Evolutionary conservation across 2,888 invertebrate genomes (phyloP), one percentile per base, ranked within the genome.

Genomic region (Xestoiulus laeticollis): DNA sequence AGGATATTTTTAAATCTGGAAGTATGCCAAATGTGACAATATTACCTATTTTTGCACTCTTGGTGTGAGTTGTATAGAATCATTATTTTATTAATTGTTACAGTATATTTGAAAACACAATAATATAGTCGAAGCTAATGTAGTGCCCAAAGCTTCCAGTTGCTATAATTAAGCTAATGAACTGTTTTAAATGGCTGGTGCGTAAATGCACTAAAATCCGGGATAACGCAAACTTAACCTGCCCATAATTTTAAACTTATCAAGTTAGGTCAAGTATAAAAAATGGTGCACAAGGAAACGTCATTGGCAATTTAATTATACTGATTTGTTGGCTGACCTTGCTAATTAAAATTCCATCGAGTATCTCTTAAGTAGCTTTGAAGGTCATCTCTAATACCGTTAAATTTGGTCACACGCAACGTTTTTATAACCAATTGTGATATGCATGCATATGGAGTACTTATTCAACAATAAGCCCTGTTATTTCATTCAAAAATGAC

Each of bases 291-390:
- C 68, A 22, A 30, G 78, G 78, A 14, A 78, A 30, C 26, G 26
- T 30, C 68, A 30, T 22, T 30, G 0, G 26, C 16, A 30, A 30
- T 30, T 78, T 30, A 78, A 78, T 30, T 12, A 16, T 30, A 14
- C 78, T 78, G 78, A 78, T 78, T 78, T 30, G 78, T 30, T 30
- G 30, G 26, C 1, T 78, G 78, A 78, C 78, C 78, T 78, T 78
- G 78, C 78, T 78, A 14, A 78, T 78, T 78, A 78, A 78, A 78
- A 78, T 78, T 78, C 78, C 78, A 30, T 12, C 78, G 14, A 30
- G 30, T 10, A 30, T 14, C 30, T 26, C 16, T 30, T 22, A 22
- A 68, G 22, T 68, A 68, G 22, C 10, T 68, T 10, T 26, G 59
- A 68, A 68, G 59, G 59, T 22, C 22, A 22, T 68, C 53, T 3